These are phyloP conservation scores for Glaucopsyche alexis DNA, from an alignment of 2,888 invertebrate species.

Conservation along the genomic window DNA sequence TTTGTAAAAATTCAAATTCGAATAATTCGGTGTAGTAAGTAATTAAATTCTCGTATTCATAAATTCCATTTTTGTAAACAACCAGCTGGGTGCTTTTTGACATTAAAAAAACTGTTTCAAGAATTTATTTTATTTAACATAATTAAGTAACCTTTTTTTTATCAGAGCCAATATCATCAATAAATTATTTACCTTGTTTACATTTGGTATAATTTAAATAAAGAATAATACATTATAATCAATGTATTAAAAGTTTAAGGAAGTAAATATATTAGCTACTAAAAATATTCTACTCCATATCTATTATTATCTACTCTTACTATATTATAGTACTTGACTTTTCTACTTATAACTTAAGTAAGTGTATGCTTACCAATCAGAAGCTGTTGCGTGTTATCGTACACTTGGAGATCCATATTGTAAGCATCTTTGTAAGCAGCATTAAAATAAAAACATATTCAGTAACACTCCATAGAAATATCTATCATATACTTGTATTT, in stretches of 20 bases:
- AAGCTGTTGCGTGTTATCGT: constrained; percentile 66
- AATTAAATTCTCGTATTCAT: constrained; percentile 15
- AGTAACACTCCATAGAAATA: neutral
- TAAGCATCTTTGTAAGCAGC: constrained; percentile 57
- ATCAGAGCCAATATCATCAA: neutral
- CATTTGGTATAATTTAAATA: too few species aligned
- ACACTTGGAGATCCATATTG: constrained; percentile 65
- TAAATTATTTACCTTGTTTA: neutral
- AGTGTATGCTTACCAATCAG: constrained; percentile 58
- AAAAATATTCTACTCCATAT: too few species aligned
- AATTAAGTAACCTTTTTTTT: neutral
- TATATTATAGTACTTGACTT: neutral
- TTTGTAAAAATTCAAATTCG: neutral
- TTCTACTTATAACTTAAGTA: neutral
- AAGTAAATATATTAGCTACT: too few species aligned
- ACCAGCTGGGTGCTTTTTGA: constrained; percentile 9
- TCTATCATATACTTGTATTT: neutral
- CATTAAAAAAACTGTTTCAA: constrained; percentile 2
- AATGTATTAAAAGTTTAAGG: too few species aligned
- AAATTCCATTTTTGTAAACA: neutral
- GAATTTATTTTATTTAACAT: neutral
- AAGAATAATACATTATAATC: too few species aligned
- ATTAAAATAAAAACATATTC: constrained; percentile 44
- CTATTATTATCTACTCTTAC: too few species aligned
- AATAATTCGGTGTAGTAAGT: neutral